These are phyloP conservation scores for Dysdera silvatica DNA, from an alignment of 1,140 invertebrate genomes.

Conservation along the genomic window DNA sequence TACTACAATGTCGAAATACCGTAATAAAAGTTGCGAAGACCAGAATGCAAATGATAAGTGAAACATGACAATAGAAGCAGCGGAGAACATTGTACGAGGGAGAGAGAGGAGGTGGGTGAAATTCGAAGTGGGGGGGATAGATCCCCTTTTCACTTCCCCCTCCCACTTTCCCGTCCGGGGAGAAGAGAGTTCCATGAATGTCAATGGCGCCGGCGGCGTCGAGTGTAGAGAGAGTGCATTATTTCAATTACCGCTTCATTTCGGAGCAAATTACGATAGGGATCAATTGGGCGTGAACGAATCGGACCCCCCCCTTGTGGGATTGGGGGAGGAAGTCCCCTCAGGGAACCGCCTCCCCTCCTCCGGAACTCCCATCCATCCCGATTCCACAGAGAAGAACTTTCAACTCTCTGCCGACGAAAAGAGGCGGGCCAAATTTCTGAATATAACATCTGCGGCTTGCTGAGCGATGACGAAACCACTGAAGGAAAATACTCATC, in stretches of 20 bases:
- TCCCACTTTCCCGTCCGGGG: neutral
- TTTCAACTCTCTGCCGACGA: too few relatives aligned
- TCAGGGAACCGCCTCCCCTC: too few relatives aligned
- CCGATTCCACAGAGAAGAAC: too few relatives aligned
- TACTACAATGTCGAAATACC: too few relatives aligned
- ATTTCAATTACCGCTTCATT: slow-evolving; percentile 30
- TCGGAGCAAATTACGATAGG: slow-evolving; percentile 27
- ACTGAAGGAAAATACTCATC: too few relatives aligned
- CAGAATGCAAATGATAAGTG: too few relatives aligned
- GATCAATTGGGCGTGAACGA: slow-evolving; percentile 27
- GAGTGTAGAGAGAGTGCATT: slow-evolving; percentile 26
- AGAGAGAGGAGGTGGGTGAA: neutral
- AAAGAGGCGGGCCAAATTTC: too few relatives aligned
- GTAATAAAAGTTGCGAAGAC: too few relatives aligned
- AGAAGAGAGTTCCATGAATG: neutral
- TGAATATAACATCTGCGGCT: too few relatives aligned
- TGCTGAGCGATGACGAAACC: too few relatives aligned
- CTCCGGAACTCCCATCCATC: too few relatives aligned
- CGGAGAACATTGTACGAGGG: slow-evolving; percentile 5
- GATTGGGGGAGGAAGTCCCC: slow-evolving; percentile 1
- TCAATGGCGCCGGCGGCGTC: neutral
- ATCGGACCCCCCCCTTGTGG: neutral
- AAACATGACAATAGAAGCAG: too few relatives aligned
- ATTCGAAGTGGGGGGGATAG: neutral
- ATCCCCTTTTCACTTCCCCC: neutral